These are phyloP conservation scores for Paramuricea clavata DNA, from an alignment of 92 coral and sea anemone genomes.

Conservation along the genomic window DNA sequence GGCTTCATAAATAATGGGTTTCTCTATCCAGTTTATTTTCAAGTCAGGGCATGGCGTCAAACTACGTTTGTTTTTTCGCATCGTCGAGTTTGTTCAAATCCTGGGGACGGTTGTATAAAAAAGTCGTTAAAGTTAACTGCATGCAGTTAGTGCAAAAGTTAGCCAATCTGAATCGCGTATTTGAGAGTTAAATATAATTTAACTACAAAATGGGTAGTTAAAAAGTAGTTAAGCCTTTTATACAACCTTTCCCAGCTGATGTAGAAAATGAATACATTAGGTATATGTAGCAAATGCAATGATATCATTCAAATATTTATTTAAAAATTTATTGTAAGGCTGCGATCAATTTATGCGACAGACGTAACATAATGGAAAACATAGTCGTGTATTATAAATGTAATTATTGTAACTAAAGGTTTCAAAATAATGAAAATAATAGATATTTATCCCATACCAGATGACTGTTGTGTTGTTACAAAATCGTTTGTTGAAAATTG, in stretches of 20 bases:
- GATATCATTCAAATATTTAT: background rate
- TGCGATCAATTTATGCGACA: background rate
- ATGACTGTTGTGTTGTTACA: background rate
- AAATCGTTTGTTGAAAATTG: too few species aligned
- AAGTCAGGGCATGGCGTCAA: background rate
- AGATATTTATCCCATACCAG: background rate
- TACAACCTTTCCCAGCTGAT: background rate
- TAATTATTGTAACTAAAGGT: background rate
- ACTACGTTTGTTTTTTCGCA: background rate
- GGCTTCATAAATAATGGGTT: background rate
- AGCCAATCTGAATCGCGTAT: too few species aligned
- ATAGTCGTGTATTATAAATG: background rate
- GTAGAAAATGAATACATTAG: background rate
- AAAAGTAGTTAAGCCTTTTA: too few species aligned
- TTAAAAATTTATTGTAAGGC: background rate
- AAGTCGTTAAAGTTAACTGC: too few species aligned
- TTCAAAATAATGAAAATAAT: background rate
- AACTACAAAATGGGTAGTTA: too few species aligned
- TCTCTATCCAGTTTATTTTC: background rate
- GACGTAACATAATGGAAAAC: background rate
- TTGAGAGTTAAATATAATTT: too few species aligned
- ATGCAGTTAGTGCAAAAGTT: too few species aligned
- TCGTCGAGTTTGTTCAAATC: background rate
- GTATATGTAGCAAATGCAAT: background rate
- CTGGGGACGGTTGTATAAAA: too few species aligned